Evolutionary conservation across 1,140 invertebrate species (phyloP).

Genomic region (Piezodorus guildinii): DNA sequence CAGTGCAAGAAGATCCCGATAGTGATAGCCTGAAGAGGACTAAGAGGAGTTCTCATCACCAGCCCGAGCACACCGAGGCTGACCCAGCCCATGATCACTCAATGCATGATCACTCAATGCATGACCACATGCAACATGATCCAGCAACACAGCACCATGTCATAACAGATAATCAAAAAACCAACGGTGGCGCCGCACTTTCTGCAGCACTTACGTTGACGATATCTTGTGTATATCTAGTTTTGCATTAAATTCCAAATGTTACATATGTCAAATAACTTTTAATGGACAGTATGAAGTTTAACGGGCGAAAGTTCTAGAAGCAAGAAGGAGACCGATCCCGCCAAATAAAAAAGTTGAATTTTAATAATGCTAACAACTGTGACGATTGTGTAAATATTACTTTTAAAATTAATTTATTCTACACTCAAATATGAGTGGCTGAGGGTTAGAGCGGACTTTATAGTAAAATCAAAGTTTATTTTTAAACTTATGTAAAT

Average conservation of each 20-base stretch:
- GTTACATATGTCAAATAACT: too few species aligned
- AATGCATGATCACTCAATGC: background rate
- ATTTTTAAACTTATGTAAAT: constrained; percentile 9
- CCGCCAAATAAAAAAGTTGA: too few species aligned
- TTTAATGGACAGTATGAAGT: too few species aligned
- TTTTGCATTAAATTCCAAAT: constrained; percentile 15
- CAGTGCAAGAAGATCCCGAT: constrained; percentile 21
- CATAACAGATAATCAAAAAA: constrained; percentile 22
- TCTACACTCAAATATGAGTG: constrained; percentile 38
- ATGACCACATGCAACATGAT: background rate
- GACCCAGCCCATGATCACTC: constrained; percentile 26
- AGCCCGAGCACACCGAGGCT: constrained; percentile 25
- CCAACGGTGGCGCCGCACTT: constrained; percentile 28
- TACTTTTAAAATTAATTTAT: too few species aligned
- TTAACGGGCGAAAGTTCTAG: too few species aligned
- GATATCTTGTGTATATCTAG: too few species aligned
- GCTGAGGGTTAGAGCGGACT: constrained; percentile 34
- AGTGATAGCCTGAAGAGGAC: constrained; percentile 28
- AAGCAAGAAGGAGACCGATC: too few species aligned
- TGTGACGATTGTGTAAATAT: too few species aligned
- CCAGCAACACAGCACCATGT: background rate
- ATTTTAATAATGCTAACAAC: too few species aligned
- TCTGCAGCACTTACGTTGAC: constrained; percentile 25
- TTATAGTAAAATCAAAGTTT: constrained; percentile 3
- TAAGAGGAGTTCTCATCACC: constrained; percentile 33